A percentile compares a stretch with the other conserved stretches of the same genome.
phyloP scores from a whole-genome alignment of 1,140 invertebrate species.

The Uloborus diversus region DNA sequence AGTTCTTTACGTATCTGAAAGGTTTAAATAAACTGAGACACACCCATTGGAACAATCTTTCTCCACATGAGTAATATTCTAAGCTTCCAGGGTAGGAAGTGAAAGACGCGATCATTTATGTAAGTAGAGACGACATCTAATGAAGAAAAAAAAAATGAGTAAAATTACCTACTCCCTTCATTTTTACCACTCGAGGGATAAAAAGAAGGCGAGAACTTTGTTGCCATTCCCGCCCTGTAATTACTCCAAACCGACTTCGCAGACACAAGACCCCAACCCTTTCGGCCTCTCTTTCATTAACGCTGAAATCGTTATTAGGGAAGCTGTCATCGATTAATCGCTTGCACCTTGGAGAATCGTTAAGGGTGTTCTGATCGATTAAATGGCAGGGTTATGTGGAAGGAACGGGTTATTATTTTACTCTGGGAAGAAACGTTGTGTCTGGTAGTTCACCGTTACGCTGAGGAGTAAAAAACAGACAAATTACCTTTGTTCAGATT shows the following conservation, averaged over 20 bases:
- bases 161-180: not conserved
- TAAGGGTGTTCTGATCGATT: not conserved
- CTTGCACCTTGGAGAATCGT: not conserved
- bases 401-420: not conserved
- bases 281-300: not conserved
- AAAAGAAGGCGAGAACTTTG: no score
- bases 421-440: not conserved
- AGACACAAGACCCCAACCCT: not conserved
- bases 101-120: no score
- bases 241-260: not conserved
- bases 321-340: conserved; percentile 12
- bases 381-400: not conserved
- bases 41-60: no score
- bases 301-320: not conserved
- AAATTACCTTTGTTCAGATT: no score
- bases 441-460: no score
- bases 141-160: not conserved
- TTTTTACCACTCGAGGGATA: not conserved
- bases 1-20: no score
- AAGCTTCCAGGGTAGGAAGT: no score
- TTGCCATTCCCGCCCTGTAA: not conserved
- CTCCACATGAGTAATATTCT: no score
- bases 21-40: no score
- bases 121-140: no score
- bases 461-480: no score